Conservation (phyloP, 2,797 vertebrate genomes). For the Cuniculus paca region DNA sequence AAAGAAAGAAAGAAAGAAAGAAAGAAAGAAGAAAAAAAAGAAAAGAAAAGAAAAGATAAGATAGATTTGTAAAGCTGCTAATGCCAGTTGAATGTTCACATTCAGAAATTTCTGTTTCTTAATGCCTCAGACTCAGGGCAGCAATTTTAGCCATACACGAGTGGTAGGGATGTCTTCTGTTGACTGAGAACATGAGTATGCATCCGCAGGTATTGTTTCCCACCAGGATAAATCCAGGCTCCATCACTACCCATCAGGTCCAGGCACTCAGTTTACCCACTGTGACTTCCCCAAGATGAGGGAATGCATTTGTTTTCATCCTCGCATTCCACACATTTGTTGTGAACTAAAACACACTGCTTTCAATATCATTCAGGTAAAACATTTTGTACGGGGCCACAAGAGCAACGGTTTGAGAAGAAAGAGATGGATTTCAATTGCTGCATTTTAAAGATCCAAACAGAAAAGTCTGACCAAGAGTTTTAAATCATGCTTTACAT, state of each 20-base stretch:
- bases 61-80: neutral
- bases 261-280: constrained; percentile 72
- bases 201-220: constrained; percentile 80
- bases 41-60: neutral
- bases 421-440: neutral
- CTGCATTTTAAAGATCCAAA: neutral
- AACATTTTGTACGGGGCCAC: neutral
- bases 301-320: neutral
- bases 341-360: neutral
- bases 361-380: neutral
- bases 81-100: neutral
- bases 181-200: constrained; percentile 76
- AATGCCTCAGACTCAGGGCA: constrained; percentile 63
- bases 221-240: constrained; percentile 69
- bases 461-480: neutral
- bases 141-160: constrained; percentile 73
- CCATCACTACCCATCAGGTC: constrained; percentile 49
- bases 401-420: neutral
- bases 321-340: neutral
- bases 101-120: constrained; percentile 60
- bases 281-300: constrained; percentile 69
- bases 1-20: too few relatives aligned
- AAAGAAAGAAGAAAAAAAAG: too few relatives aligned
- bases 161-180: constrained; percentile 73
- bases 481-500: neutral